Evolutionary conservation across 1,140 invertebrate species (phyloP).

Genomic region (Ips typographus): DNA sequence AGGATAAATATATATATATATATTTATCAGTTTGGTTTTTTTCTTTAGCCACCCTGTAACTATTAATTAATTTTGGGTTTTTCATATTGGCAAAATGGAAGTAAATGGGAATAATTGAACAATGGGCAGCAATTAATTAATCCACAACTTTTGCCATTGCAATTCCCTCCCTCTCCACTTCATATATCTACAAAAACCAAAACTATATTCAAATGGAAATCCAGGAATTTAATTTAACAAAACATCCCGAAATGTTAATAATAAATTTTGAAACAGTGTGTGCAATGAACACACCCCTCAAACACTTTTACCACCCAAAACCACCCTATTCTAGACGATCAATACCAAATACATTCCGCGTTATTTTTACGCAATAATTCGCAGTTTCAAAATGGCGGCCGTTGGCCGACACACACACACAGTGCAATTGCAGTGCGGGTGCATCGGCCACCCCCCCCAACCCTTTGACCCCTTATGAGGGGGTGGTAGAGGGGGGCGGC

Average conservation of each 20-base stretch:
- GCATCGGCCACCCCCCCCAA: slow-evolving; percentile 14
- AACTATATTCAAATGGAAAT: slow-evolving; percentile 7
- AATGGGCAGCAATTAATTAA: no score
- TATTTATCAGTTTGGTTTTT: no score
- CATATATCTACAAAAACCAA: neutral
- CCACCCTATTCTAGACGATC: slow-evolving; percentile 8
- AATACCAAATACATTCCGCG: slow-evolving; percentile 30
- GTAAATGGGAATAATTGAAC: no score
- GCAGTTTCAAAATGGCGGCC: slow-evolving; percentile 32
- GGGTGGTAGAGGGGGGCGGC: slow-evolving; percentile 11
- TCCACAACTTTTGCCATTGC: no score
- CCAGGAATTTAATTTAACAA: slow-evolving; percentile 21
- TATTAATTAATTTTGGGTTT: no score
- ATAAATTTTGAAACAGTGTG: slow-evolving; percentile 18
- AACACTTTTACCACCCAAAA: neutral
- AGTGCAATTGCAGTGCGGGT: slow-evolving; percentile 23
- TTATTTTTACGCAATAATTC: slow-evolving; percentile 34
- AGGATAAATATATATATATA: no score
- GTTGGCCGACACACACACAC: slow-evolving; percentile 28
- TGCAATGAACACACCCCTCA: neutral
- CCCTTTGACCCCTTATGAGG: neutral
- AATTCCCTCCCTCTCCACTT: no score
- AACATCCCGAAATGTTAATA: slow-evolving; percentile 13
- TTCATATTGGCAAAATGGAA: no score
- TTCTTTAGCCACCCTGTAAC: no score